These are phyloP conservation scores for Papilio helenus DNA, from an alignment of 1,140 invertebrate species.

Conservation along the genomic window DNA sequence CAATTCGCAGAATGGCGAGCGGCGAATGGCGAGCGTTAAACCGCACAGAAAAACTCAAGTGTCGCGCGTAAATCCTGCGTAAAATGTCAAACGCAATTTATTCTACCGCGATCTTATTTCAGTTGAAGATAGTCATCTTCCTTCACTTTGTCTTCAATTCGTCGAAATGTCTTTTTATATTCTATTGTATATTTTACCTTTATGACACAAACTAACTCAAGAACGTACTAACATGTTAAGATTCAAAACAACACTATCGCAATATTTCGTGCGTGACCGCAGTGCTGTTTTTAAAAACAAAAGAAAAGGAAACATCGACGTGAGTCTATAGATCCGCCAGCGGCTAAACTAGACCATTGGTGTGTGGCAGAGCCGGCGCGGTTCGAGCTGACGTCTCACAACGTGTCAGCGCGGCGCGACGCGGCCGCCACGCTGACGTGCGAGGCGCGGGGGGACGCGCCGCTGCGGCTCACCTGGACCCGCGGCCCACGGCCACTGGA, in stretches of 20 bases:
- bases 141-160: background rate
- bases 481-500: conserved; percentile 88
- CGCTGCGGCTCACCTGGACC: conserved; percentile 91
- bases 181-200: background rate
- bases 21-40: conserved; percentile 3
- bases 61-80: conserved; percentile 31
- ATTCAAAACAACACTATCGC: background rate
- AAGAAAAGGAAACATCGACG: too few relatives aligned
- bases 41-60: conserved; percentile 30
- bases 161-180: background rate
- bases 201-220: background rate
- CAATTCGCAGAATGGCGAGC: conserved; percentile 25
- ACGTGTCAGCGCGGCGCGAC: conserved; percentile 87
- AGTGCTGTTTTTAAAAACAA: too few relatives aligned
- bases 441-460: conserved; percentile 93
- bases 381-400: conserved; percentile 88
- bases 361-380: conserved; percentile 87
- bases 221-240: background rate
- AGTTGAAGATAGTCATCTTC: conserved; percentile 1
- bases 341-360: too few relatives aligned
- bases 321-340: too few relatives aligned
- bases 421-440: conserved; percentile 90
- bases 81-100: conserved; percentile 32
- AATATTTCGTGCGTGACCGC: background rate
- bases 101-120: conserved; percentile 1